Base-by-base conservation (phyloP, 2,113 vertebrate species). In the Microcebus murinus region DNA sequence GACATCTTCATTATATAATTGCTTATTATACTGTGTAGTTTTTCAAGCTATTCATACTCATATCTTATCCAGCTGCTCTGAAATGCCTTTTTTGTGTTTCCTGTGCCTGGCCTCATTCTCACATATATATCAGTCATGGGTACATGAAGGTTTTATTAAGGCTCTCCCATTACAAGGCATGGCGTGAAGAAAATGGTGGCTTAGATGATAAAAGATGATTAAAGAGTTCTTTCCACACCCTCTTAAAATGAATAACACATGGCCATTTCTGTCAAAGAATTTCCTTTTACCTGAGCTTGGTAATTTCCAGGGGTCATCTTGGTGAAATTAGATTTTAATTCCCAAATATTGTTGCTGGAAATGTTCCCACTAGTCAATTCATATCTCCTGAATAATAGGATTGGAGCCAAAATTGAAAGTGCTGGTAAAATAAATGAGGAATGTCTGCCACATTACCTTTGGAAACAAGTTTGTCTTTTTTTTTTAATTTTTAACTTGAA, bases 321-420 rank as follows among this genome's bases (percentile, higher is more conserved):
- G 74, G 70, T 90, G 76, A 92, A 95, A 96, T 97, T 82, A 82
- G 65, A 88, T 92, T 96, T 97, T 95, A 97, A 94, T 96, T 97
- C 93, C 91, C 91, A 97, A 96, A 93, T 91, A 94, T 48, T 95
- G 61, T 90, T 94, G 39, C 80, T 94, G 89, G 91, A 96, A 96
- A 65, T 87, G 48, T 96, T 90, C 92, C 95, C 77, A 79, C 82
- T 68, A 73, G 85, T n/a, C 87, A 90, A 15, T 76, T 96, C 57
- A 20, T 83, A 86, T 81, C 76, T 97, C 87, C 39, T 9, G 77
- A 81, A 17, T 82, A 18, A 92, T 84, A 59, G 92, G 52, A 91
- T 96, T 97, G 34, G 17, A 91, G 86, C 65, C 27, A 80, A 90
- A 85, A 94, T 48, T 18, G 74, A 94, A 76, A 96, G n/a, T 70